Percentiles rank a stretch among this genome's conserved stretches.
Conservation (phyloP, 2,888 invertebrate genomes). For the Yponomeuta evonymella region DNA sequence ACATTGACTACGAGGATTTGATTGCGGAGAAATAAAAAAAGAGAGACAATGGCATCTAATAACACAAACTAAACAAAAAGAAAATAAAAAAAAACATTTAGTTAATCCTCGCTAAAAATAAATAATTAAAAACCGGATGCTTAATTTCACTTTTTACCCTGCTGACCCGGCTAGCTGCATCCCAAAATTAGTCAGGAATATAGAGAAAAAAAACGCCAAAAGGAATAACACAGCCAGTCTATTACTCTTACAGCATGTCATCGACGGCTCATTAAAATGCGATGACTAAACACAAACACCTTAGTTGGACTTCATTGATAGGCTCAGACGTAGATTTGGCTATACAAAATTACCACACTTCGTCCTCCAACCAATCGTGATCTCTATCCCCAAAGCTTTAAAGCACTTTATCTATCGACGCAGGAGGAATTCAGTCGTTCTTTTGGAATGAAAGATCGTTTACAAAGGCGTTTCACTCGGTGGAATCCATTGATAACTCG, state of each 20-base stretch:
- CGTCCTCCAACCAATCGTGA: constrained; percentile 13
- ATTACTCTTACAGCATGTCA: constrained; percentile 74
- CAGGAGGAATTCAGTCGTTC: constrained; percentile 42
- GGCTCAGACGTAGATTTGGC: constrained; percentile 65
- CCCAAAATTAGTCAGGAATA: constrained; percentile 42
- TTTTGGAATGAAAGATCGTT: constrained; percentile 60
- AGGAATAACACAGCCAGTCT: constrained; percentile 71
- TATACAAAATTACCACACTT: constrained; percentile 51
- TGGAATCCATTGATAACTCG: constrained; percentile 73
- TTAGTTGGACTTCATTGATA: constrained; percentile 74
- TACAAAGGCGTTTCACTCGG: constrained; percentile 72
- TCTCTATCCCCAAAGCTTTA: neutral
- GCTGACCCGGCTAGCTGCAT: constrained; percentile 33
- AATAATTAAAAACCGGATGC: constrained; percentile 40
- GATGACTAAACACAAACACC: constrained; percentile 73
- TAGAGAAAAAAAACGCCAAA: constrained; percentile 63
- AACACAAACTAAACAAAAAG: neutral
- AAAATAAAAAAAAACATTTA: neutral
- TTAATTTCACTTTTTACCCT: constrained; percentile 44
- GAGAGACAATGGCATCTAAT: too few species aligned
- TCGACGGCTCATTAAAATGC: constrained; percentile 75
- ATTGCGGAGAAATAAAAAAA: too few species aligned
- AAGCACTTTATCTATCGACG: neutral
- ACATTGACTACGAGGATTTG: too few species aligned
- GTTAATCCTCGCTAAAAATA: constrained; percentile 43